phyloP scores from a whole-genome alignment of 2,113 vertebrate species.

The Poecile atricapillus region DNA sequence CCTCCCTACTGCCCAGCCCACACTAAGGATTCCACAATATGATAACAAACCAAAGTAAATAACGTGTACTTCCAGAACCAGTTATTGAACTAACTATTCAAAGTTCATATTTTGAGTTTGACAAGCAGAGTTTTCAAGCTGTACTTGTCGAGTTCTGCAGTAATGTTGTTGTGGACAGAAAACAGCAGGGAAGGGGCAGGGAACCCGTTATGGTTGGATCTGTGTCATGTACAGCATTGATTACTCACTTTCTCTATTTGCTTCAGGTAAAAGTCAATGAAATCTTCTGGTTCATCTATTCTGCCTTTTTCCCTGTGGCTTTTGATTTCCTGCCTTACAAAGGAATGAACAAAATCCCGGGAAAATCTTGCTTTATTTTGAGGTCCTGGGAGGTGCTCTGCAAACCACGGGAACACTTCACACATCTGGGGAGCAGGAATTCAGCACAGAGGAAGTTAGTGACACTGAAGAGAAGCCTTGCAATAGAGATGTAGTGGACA shows the following conservation, averaged over 20 bases:
- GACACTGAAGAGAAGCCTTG: neutral
- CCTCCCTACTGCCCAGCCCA: neutral
- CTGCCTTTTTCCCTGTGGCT: neutral
- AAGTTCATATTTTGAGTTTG: neutral
- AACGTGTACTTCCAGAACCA: neutral
- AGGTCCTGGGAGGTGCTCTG: neutral
- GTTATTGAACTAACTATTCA: neutral
- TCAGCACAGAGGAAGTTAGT: neutral
- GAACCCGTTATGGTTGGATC: fast-evolving
- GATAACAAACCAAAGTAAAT: neutral
- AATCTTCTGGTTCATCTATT: slow-evolving; percentile 9
- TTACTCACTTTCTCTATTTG: slow-evolving; percentile 58
- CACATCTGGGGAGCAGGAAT: neutral
- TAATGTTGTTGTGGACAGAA: neutral
- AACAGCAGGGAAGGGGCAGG: neutral
- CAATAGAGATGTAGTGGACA: neutral
- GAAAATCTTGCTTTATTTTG: neutral
- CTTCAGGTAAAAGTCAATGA: slow-evolving; percentile 64
- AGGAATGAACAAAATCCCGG: neutral
- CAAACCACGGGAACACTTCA: neutral
- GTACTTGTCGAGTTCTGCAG: neutral
- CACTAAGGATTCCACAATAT: neutral
- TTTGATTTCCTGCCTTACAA: slow-evolving; percentile 40
- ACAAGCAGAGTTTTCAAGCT: neutral
- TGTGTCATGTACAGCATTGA: neutral